phyloP scores from a whole-genome alignment of 1,140 invertebrate species.

The Drosophila virilis region DNA sequence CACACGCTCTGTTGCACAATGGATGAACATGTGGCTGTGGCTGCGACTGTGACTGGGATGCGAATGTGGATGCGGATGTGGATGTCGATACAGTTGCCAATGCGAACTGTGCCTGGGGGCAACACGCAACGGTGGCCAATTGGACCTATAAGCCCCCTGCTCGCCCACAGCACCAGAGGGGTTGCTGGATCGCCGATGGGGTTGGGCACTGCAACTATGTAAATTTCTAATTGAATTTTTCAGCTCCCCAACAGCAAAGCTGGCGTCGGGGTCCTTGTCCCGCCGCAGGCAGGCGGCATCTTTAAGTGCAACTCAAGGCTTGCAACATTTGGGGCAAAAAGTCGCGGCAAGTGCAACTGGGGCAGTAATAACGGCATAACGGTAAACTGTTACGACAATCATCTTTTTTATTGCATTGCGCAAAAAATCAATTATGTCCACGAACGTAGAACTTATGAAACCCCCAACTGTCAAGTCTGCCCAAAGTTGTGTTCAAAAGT shows the following conservation, averaged over 20 bases:
- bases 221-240: slow-evolving; percentile 52
- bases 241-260: background rate
- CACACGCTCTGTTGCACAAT: slow-evolving; percentile 46
- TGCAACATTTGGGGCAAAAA: slow-evolving; percentile 3
- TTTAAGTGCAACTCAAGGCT: slow-evolving; percentile 11
- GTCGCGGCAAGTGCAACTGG: slow-evolving; percentile 13
- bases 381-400: background rate
- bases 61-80: background rate
- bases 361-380: slow-evolving; percentile 18
- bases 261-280: too few species aligned
- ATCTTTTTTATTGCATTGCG: slow-evolving; percentile 6
- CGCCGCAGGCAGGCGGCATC: too few species aligned
- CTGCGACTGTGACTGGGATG: slow-evolving; percentile 3
- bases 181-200: too few species aligned
- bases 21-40: slow-evolving; percentile 3
- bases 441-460: background rate
- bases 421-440: slow-evolving; percentile 7
- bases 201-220: slow-evolving; percentile 22
- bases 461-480: background rate
- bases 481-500: too few species aligned
- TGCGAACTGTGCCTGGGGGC: slow-evolving; percentile 11
- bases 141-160: background rate
- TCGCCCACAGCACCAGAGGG: background rate
- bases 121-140: background rate
- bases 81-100: slow-evolving; percentile 12